Conservation (phyloP, 2,113 vertebrate species). For the Alaudala cheleensis region DNA sequence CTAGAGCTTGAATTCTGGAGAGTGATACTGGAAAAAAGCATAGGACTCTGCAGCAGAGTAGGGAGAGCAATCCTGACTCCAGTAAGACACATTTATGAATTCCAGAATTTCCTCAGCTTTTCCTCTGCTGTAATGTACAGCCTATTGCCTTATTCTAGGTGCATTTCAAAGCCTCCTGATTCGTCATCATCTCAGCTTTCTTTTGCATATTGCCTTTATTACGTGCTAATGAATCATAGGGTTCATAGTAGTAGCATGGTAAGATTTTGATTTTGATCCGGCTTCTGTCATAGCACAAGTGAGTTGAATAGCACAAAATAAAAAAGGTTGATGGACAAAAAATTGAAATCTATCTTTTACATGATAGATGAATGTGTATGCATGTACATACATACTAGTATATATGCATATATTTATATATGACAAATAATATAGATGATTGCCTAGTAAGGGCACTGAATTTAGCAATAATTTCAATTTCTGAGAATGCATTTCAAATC, state of each 20-base stretch:
- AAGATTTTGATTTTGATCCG: conserved; percentile 53
- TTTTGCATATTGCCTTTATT: conserved; percentile 36
- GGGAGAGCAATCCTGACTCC: background rate
- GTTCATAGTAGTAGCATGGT: conserved; percentile 55
- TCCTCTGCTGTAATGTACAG: conserved; percentile 9
- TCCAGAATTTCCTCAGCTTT: conserved; percentile 18
- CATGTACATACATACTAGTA: conserved; percentile 63
- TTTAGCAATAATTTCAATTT: conserved; percentile 62
- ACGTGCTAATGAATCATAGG: conserved; percentile 41
- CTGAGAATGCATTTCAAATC: conserved; percentile 47
- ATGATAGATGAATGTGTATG: conserved; percentile 53
- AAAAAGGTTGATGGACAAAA: conserved; percentile 64
- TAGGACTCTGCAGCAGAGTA: background rate
- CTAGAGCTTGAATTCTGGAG: background rate
- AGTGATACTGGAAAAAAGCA: background rate
- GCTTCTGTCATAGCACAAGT: conserved; percentile 67
- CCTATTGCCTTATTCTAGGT: conserved; percentile 63
- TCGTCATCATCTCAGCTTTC: conserved; percentile 60
- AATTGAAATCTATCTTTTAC: conserved; percentile 7
- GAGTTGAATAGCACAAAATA: conserved; percentile 63
- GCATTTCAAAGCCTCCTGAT: conserved; percentile 31
- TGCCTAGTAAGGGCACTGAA: conserved; percentile 53
- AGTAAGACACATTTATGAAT: background rate
- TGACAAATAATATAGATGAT: conserved; percentile 19
- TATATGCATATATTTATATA: conserved; percentile 60